Conservation (phyloP, 1,140 invertebrate genomes). For the Cryptotermes secundus region DNA sequence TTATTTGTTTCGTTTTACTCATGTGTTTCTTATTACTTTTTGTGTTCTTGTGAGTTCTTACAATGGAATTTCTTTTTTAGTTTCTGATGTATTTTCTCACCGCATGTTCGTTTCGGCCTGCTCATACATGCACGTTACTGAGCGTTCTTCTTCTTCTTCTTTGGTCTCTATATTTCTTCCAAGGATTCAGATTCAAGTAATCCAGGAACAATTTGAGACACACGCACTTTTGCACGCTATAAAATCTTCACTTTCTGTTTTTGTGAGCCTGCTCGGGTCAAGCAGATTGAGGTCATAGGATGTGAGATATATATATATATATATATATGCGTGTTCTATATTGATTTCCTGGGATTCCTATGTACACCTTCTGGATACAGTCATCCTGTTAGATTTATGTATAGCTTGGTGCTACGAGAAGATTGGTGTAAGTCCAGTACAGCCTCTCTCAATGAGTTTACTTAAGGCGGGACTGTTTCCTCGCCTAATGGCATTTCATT, state of each 20-base stretch:
- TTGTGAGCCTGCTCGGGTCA: background rate
- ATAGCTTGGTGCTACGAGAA: background rate
- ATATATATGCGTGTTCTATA: background rate
- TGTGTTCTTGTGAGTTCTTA: too few species aligned
- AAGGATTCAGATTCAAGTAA: background rate
- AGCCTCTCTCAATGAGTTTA: too few species aligned
- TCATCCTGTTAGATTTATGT: background rate
- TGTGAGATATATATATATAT: background rate
- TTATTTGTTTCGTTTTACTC: too few species aligned
- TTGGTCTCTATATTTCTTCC: background rate
- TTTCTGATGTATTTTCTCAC: too few species aligned
- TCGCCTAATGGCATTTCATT: too few species aligned
- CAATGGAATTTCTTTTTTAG: too few species aligned
- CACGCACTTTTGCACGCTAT: background rate
- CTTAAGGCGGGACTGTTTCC: too few species aligned
- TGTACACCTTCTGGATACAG: background rate
- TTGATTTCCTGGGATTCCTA: background rate
- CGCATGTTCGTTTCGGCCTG: too few species aligned
- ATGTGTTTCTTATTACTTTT: too few species aligned
- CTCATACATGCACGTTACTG: too few species aligned
- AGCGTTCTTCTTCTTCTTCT: background rate
- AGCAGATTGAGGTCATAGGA: background rate
- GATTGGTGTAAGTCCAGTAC: background rate
- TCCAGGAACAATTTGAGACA: background rate
- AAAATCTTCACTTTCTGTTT: background rate